Conservation (phyloP, 1,140 invertebrate species). For the Trachymyrmex septentrionalis region DNA sequence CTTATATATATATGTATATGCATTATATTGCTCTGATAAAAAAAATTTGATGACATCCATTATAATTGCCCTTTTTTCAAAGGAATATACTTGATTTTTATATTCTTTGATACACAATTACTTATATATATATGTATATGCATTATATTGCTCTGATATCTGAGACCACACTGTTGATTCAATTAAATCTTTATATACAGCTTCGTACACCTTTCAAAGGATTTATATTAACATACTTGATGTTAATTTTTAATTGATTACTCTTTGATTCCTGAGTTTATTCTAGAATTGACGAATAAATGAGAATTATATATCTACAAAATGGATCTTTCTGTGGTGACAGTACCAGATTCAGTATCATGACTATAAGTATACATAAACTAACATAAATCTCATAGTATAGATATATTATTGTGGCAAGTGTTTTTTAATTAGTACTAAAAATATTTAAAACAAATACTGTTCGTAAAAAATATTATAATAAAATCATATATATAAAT, state of each 20-base stretch:
- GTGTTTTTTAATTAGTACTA: constrained; percentile 77
- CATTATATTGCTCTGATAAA: neutral
- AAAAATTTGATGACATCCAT: neutral
- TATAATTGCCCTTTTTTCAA: constrained; percentile 14
- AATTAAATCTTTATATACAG: constrained; percentile 33
- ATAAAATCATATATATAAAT: neutral
- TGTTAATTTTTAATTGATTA: neutral
- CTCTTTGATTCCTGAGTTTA: neutral
- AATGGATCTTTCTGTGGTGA: constrained; percentile 54
- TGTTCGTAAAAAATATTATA: constrained; percentile 74
- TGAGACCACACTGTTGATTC: neutral
- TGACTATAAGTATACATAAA: constrained; percentile 36
- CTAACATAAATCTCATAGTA: constrained; percentile 64
- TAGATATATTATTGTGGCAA: constrained; percentile 48
- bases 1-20: neutral
- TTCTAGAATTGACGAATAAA: constrained; percentile 36
- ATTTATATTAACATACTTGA: constrained; percentile 18
- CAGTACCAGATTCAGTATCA: constrained; percentile 47
- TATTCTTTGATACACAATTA: constrained; percentile 33
- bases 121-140: neutral
- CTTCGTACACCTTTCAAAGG: neutral
- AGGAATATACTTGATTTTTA: constrained; percentile 15
- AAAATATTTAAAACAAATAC: constrained; percentile 80
- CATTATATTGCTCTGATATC: constrained; percentile 29
- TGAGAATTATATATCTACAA: constrained; percentile 71